Evolutionary conservation across 2,888 invertebrate genomes (phyloP).

Genomic region (Smittia sp.): DNA sequence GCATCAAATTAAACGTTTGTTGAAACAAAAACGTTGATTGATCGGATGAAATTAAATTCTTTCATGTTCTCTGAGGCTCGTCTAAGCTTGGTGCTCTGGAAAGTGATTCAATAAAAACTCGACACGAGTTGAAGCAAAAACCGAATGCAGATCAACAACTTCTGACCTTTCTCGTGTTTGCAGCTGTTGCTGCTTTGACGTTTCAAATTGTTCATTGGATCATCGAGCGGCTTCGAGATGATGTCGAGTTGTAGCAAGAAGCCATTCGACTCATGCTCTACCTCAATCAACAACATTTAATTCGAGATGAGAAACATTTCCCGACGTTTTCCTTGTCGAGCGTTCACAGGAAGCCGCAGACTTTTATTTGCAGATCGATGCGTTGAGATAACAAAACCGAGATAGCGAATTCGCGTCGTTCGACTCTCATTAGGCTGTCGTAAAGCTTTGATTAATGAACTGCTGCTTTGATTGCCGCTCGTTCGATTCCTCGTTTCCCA

Average conservation of each 20-base stretch:
- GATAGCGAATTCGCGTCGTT: background rate
- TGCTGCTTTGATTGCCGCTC: no score
- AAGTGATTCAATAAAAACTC: no score
- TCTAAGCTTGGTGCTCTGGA: no score
- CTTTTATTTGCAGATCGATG: background rate
- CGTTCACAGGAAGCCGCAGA: background rate
- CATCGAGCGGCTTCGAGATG: background rate
- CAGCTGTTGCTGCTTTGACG: background rate
- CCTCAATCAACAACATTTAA: background rate
- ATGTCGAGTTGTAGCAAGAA: no score
- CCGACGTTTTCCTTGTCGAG: background rate
- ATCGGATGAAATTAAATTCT: constrained; percentile 3
- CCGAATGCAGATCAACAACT: background rate
- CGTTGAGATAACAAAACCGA: background rate
- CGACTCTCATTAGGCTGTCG: no score
- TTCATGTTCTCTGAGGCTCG: background rate
- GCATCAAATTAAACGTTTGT: background rate
- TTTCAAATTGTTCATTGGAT: background rate
- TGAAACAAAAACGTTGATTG: constrained; percentile 12
- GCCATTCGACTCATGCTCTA: background rate
- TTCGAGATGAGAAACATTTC: background rate
- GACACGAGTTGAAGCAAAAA: no score
- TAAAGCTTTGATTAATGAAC: no score
- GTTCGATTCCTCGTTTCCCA: no score
- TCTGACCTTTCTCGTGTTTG: background rate